A percentile compares a stretch with the other conserved stretches of the same genome.
Conservation (phyloP, 53 echinoderm and acorn worm species). For the Crossaster papposus region DNA sequence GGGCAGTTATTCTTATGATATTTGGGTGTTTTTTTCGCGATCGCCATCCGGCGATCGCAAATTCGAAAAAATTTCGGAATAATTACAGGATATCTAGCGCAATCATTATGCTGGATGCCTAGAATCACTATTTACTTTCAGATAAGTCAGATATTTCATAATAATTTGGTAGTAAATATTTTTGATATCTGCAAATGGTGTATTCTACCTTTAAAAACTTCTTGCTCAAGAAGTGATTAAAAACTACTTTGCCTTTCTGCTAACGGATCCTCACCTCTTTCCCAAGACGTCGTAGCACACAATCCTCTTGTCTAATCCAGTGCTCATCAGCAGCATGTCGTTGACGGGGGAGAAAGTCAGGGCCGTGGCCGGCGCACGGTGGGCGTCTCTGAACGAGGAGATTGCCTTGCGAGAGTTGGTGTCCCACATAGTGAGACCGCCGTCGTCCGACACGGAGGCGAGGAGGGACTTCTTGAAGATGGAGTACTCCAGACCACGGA, state of each 20-base stretch:
- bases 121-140: no score
- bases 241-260: neutral
- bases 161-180: no score
- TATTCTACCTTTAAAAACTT: no score
- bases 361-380: slow-evolving; percentile 86
- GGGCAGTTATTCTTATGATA: no score
- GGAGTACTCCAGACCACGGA: slow-evolving; percentile 88
- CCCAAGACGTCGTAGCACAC: slow-evolving; percentile 90
- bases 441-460: slow-evolving; percentile 92
- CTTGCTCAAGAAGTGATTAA: no score
- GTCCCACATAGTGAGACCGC: slow-evolving; percentile 89
- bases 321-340: slow-evolving; percentile 85
- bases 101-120: no score
- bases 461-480: slow-evolving; percentile 88
- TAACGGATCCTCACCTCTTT: slow-evolving; percentile 63
- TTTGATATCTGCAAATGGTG: no score
- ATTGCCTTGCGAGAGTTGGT: slow-evolving; percentile 80
- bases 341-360: slow-evolving; percentile 93
- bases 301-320: slow-evolving; percentile 92
- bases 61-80: no score
- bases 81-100: no score
- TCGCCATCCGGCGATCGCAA: no score
- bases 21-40: no score
- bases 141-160: no score
- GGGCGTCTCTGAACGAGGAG: slow-evolving; percentile 73